Evolutionary conservation across 2,113 vertebrate species (phyloP).

Genomic region (Pelusios castaneus): DNA sequence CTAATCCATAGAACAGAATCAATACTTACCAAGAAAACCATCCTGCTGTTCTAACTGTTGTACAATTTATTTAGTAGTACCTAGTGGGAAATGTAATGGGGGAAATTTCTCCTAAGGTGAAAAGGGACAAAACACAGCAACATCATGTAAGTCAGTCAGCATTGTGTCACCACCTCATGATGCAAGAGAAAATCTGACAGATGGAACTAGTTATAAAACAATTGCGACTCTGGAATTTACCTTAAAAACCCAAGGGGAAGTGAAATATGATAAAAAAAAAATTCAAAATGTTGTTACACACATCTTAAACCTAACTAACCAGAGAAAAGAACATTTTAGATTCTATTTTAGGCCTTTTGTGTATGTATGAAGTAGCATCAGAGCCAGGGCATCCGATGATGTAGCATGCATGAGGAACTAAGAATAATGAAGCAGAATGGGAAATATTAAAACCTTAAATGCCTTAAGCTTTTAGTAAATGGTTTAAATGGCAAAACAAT

Average conservation of each 20-base stretch:
- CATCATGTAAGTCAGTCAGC: background rate
- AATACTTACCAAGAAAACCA: background rate
- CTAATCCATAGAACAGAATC: background rate
- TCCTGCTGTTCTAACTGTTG: background rate
- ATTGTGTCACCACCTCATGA: background rate
- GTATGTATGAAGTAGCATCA: background rate
- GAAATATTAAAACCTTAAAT: background rate
- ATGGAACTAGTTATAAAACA: background rate
- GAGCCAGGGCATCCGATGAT: background rate
- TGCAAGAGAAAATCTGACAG: background rate
- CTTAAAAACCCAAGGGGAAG: background rate
- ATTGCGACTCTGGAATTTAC: background rate
- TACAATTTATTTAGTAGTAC: background rate
- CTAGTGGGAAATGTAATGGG: background rate
- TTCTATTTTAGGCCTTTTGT: background rate
- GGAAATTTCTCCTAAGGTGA: background rate
- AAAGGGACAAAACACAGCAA: background rate
- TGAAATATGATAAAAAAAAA: background rate
- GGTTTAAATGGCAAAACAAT: background rate
- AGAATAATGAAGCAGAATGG: background rate
- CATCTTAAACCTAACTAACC: background rate
- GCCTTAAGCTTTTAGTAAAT: background rate
- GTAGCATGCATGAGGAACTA: background rate
- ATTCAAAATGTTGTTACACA: background rate
- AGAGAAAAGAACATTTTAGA: background rate